Evolutionary conservation across 2,888 invertebrate species (phyloP).

Genomic region (Clistopyga incitator): DNA sequence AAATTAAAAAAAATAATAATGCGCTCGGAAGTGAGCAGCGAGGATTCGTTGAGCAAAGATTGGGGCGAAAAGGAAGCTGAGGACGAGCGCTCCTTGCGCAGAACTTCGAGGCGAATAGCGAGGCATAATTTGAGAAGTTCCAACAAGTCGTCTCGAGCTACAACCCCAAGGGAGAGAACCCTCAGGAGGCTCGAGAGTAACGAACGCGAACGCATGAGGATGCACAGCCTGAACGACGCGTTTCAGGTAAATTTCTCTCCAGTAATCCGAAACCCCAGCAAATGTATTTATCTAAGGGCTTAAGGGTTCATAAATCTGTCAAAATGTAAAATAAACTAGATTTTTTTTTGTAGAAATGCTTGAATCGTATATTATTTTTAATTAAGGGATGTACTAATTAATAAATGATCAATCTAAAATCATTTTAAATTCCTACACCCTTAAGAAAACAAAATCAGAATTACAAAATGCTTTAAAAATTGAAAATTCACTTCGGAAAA

Average conservation of each 20-base stretch:
- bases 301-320: not conserved
- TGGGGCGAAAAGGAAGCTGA: slow-evolving; percentile 73
- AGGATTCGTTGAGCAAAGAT: slow-evolving; percentile 70
- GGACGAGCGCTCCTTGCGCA: slow-evolving; percentile 67
- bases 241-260: slow-evolving; percentile 86
- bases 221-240: slow-evolving; percentile 92
- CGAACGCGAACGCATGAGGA: slow-evolving; percentile 91
- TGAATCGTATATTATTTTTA: no score
- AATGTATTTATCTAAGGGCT: not conserved
- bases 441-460: no score
- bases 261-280: not conserved
- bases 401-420: no score
- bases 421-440: no score
- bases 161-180: slow-evolving; percentile 88
- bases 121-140: slow-evolving; percentile 72
- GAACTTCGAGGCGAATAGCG: slow-evolving; percentile 70
- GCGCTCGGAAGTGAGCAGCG: slow-evolving; percentile 77
- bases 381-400: no score
- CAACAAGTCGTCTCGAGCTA: slow-evolving; percentile 71
- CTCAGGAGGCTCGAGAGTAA: slow-evolving; percentile 91
- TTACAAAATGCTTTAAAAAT: no score
- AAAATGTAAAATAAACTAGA: not conserved
- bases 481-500: no score
- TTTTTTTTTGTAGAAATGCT: no score
- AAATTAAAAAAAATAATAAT: slow-evolving; percentile 56